Percentiles rank a stretch among this genome's conserved stretches.
These are phyloP conservation scores for Copidosoma floridanum DNA, from an alignment of 1,140 invertebrate genomes.

Conservation along the genomic window DNA sequence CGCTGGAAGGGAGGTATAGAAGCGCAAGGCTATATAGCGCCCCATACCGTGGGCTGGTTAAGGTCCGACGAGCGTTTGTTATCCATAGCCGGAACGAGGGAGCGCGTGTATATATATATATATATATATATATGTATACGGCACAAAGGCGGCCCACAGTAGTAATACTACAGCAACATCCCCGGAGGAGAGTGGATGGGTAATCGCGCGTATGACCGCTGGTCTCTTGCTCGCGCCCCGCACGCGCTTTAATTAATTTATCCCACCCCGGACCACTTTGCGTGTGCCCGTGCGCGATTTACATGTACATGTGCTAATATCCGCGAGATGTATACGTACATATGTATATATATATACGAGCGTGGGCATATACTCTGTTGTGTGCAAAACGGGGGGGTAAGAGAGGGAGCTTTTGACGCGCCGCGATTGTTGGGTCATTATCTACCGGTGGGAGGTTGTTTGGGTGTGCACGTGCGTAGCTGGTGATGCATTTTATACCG, in stretches of 20 bases:
- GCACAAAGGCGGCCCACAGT: too few relatives aligned
- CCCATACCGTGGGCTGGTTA: too few relatives aligned
- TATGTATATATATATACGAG: slow-evolving; percentile 39
- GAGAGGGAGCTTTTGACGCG: slow-evolving; percentile 1
- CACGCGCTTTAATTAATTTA: slow-evolving; percentile 54
- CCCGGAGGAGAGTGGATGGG: too few relatives aligned
- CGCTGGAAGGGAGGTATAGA: too few relatives aligned
- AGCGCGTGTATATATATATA: too few relatives aligned
- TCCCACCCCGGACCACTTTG: slow-evolving; percentile 23
- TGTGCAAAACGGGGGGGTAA: too few relatives aligned
- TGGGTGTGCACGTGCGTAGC: slow-evolving; percentile 41
- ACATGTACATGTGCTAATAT: slow-evolving; percentile 20
- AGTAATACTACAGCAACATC: too few relatives aligned
- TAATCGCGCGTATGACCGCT: slow-evolving; percentile 14
- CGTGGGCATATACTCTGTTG: not conserved
- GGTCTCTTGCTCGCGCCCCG: slow-evolving; percentile 3
- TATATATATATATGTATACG: too few relatives aligned
- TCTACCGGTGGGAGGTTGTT: not conserved
- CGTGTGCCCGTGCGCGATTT: slow-evolving; percentile 23
- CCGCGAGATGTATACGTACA: slow-evolving; percentile 29
- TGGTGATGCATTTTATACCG: slow-evolving; percentile 29
- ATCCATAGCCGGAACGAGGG: too few relatives aligned
- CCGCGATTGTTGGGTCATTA: not conserved
- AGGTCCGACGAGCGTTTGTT: too few relatives aligned
- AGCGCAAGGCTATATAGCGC: too few relatives aligned